Base-by-base conservation (phyloP, 2,797 vertebrate species). In the Notolabrus celidotus region DNA sequence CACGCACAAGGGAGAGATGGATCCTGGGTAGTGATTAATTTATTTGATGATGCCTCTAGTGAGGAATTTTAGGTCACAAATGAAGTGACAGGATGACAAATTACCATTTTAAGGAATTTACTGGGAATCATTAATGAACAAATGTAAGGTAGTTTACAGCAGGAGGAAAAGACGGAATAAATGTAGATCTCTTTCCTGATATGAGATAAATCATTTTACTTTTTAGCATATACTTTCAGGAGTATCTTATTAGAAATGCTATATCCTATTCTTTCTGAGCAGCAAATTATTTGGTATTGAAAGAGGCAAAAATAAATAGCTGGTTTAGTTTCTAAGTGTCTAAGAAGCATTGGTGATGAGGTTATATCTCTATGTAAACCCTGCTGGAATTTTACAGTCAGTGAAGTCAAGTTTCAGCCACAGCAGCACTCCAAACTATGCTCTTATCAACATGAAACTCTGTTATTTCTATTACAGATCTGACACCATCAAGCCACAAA, bases 1-100 rank as follows among this genome's bases (percentile, higher is more conserved):
- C 95, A 93, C 94, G 94, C 97, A 97, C 96, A 95, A 97, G 97
- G 97, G 96, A 99, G 96, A 97, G 98, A 99, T 98, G 97, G 96
- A 97, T 99, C 96, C 96, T 96, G 97, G 96, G 96, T 97, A 97
- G 97, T 99, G 98, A 99, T 99, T 99, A 97, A 99, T 99, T 99
- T 98, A 98, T 99, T 99, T 99, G 98, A 99, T 99, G 97, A 99
- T 98, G 96, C 97, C 97, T 98, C 97, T 97, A 97, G 98, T 98
- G 97, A 98, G 97, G 97, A 98, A 98, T 99, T 99, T 99, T 98
- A 96, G 98, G 97, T 98, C 97, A 98, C 97, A 98, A 98, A 99
- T 98, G 96, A 98, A 99, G 96, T 99, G 98, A 98, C 98, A 99
- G 97, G 96, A 99, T 98, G 97, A 99, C 97, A 99, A 99, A 99